Evolutionary conservation across 2,888 invertebrate species (phyloP), one percentile per base, ranked within the genome.

Genomic region (Habroteleia sp.): DNA sequence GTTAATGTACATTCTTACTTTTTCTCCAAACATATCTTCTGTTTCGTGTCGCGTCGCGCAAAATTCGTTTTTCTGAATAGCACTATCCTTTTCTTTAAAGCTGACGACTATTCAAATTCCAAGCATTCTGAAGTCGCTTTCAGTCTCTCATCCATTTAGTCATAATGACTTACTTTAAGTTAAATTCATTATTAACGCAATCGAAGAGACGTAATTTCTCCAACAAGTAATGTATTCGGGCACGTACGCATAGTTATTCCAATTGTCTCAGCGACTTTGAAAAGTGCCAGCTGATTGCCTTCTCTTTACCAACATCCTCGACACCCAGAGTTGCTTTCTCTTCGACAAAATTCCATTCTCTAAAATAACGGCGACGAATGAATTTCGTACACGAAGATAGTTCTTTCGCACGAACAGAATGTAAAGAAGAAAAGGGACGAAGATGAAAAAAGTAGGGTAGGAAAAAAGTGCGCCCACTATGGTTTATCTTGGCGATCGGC

Each of bases 281-380:
- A 69, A 69, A 62, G 69, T 60, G 60, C 46, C 44, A 52, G 60
- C 48, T 27, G 62, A 71, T 71, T 39, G 27, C 41, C 35, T 56
- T 60, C 31, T 25, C 46, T 39, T 46, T 20, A 31, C 42, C 16
- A 44, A 60, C 60, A 42, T 37, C 44, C 25, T 50, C 23, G 35
- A 17, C 11, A 29, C 27, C 29, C 8, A 52, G 39, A 78, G 48
- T 74, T 79, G 74, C 79, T 78, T 76, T 76, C 56, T 73, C 78
- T 76, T 73, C 74, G 77, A 62, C 69, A 74, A 77, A 76, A 81
- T 73, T 77, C 71, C 73, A 78, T 79, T 76, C 69, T 77, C 72
- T 72, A 78, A 78, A 79, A 79, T 77, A 77, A 79, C 79, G 78
- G 62, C 79, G 71, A 71, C n/a, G 16, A 76, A 79, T 73, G 76